These are phyloP conservation scores for Xiphophorus hellerii DNA, from an alignment of 2,113 vertebrate genomes.

Conservation along the genomic window DNA sequence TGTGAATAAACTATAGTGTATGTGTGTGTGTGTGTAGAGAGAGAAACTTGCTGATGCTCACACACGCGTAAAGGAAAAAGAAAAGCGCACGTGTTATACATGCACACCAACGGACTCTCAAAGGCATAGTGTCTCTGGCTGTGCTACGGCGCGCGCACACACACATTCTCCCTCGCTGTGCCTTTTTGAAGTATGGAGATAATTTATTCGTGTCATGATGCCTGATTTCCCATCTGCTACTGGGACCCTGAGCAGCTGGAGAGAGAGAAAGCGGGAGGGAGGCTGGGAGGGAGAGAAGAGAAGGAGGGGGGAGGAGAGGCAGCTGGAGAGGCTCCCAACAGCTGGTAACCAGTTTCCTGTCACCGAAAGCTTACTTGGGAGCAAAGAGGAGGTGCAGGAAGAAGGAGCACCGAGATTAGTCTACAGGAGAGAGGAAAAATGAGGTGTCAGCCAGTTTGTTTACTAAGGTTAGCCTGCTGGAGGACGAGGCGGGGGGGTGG, in stretches of 20 bases:
- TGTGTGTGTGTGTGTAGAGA: conserved; percentile 2
- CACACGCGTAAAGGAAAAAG: conserved; percentile 7
- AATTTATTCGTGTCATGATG: conserved; percentile 85
- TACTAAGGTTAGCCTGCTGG: conserved; percentile 57
- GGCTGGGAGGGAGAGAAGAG: conserved; percentile 51
- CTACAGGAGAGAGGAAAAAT: conserved; percentile 51
- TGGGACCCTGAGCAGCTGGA: conserved; percentile 82
- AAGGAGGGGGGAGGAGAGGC: conserved; percentile 62
- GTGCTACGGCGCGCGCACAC: conserved; percentile 48
- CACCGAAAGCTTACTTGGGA: conserved; percentile 72
- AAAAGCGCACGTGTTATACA: conserved; percentile 23
- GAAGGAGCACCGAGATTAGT: conserved; percentile 47
- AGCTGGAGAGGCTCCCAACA: conserved; percentile 77
- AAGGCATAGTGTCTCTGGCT: conserved; percentile 50
- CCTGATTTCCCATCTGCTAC: conserved; percentile 83
- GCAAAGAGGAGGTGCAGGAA: conserved; percentile 43
- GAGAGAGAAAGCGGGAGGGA: conserved; percentile 54
- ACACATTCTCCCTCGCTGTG: conserved; percentile 54
- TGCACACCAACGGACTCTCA: conserved; percentile 46
- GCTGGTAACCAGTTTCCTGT: conserved; percentile 81
- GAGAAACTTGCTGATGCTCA: conserved; percentile 67
- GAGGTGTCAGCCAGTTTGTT: conserved; percentile 68
- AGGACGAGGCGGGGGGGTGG: conserved; percentile 26
- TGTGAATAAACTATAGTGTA: conserved; percentile 16
- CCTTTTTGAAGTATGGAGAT: conserved; percentile 82